Evolutionary conservation across 2,888 invertebrate species (phyloP).

Genomic region (Exephanes ischioxanthus): DNA sequence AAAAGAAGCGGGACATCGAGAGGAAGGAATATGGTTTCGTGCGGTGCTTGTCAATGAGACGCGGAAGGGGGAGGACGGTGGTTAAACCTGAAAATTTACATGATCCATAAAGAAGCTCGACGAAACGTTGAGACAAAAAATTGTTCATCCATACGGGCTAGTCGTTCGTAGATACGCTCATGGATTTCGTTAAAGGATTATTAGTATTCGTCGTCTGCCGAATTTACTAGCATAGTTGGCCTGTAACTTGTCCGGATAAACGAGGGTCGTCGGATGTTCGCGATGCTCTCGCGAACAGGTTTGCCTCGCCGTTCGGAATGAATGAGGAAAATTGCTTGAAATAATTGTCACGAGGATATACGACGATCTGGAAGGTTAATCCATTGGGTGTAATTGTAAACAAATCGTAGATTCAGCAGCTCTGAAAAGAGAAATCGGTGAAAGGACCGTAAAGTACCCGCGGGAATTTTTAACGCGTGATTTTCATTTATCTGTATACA

Average conservation of each 20-base stretch:
- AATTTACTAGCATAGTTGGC: slow-evolving; percentile 7
- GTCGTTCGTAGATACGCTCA: background rate
- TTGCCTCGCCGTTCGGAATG: slow-evolving; percentile 26
- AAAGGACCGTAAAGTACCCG: background rate
- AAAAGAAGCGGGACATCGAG: background rate
- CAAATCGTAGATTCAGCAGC: background rate
- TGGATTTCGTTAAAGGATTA: slow-evolving; percentile 13
- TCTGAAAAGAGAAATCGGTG: background rate
- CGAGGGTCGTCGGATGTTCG: slow-evolving; percentile 2
- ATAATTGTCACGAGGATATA: background rate
- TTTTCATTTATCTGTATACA: background rate
- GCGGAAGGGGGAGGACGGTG: background rate
- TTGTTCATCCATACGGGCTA: slow-evolving; percentile 3
- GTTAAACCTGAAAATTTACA: slow-evolving; percentile 33
- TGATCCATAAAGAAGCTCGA: slow-evolving; percentile 16
- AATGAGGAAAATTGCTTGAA: slow-evolving; percentile 24
- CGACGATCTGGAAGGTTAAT: background rate
- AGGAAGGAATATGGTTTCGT: background rate
- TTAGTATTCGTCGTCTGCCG: slow-evolving; percentile 19
- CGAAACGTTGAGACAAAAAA: slow-evolving; percentile 8
- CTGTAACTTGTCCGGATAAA: slow-evolving; percentile 4
- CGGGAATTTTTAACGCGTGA: background rate
- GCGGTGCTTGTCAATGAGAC: background rate
- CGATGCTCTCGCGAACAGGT: slow-evolving; percentile 39
- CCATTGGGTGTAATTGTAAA: background rate